These are phyloP conservation scores for Styela clava DNA, from an alignment of 23 tunicate genomes.

Conservation along the genomic window DNA sequence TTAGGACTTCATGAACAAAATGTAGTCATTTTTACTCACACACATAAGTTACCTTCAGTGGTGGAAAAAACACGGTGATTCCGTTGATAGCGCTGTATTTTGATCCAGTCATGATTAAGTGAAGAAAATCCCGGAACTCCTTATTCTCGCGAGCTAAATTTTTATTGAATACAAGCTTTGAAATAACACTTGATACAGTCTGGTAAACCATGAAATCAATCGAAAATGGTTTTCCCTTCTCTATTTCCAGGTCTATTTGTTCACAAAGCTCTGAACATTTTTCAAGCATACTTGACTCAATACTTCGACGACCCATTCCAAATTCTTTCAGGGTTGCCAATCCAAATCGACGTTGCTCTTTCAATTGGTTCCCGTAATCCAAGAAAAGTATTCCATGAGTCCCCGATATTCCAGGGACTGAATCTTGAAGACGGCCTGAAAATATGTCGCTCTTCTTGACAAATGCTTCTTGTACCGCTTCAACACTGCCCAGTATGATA, in stretches of 20 bases:
- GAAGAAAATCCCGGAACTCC: conserved; percentile 28
- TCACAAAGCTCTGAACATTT: conserved; percentile 35
- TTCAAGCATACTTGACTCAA: conserved; percentile 36
- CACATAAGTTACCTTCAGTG: conserved; percentile 17
- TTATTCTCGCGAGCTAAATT: conserved; percentile 26
- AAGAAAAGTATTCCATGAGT: conserved; percentile 26
- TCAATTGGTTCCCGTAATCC: conserved; percentile 30
- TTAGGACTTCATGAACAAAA: too few species aligned
- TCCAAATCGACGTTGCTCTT: conserved; percentile 62
- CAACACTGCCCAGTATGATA: conserved; percentile 37
- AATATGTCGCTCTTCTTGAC: conserved; percentile 37
- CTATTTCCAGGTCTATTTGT: conserved; percentile 9
- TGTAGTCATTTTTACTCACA: too few species aligned
- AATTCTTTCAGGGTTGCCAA: conserved; percentile 39
- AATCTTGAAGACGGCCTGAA: conserved; percentile 34
- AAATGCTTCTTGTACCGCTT: conserved; percentile 61
- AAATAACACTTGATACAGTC: conserved; percentile 36
- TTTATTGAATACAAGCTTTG: conserved; percentile 36
- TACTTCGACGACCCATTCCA: conserved; percentile 53
- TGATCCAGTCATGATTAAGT: conserved; percentile 12
- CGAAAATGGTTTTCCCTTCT: conserved; percentile 6
- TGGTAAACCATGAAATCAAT: conserved; percentile 33
- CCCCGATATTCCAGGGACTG: conserved; percentile 32
- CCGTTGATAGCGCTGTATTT: conserved; percentile 22
- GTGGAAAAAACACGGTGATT: conserved; percentile 37